phyloP scores from a whole-genome alignment of 2,797 vertebrate genomes.

The Peromyscus nudipes region DNA sequence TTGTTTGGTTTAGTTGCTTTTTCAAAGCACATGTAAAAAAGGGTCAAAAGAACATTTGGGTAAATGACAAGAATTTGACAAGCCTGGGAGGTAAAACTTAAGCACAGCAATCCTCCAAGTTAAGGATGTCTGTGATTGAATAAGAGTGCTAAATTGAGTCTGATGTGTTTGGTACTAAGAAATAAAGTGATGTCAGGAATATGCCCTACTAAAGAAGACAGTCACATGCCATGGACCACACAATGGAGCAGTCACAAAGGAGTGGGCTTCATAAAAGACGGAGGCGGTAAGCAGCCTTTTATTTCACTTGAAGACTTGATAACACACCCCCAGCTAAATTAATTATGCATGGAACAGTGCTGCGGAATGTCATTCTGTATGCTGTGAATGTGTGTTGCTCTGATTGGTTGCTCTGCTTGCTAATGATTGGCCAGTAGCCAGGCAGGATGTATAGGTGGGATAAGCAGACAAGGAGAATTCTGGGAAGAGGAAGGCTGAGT shows the following conservation, averaged over 20 bases:
- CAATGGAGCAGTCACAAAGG: background rate
- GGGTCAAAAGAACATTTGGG: conserved; percentile 10
- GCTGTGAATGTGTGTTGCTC: no score
- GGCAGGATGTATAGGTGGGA: no score
- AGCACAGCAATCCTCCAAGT: conserved; percentile 35
- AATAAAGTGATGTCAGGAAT: background rate
- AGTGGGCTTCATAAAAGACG: background rate
- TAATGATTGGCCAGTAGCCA: no score
- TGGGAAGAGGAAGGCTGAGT: no score
- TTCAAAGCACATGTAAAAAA: conserved; percentile 65
- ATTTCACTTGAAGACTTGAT: background rate
- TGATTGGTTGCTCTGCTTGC: no score
- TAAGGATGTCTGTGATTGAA: background rate
- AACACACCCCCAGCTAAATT: background rate
- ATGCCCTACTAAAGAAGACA: conserved; percentile 7
- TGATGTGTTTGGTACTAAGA: conserved; percentile 2
- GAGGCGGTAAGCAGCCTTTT: conserved; percentile 8
- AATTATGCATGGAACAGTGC: background rate
- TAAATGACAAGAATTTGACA: conserved; percentile 55
- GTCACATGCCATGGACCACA: background rate
- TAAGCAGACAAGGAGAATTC: no score
- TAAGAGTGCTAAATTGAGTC: background rate
- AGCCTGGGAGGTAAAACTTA: conserved; percentile 52
- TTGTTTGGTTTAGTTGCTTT: conserved; percentile 60
- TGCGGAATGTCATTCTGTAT: no score